These are phyloP conservation scores for Encarsia formosa DNA, from an alignment of 2,888 invertebrate species.

Conservation along the genomic window DNA sequence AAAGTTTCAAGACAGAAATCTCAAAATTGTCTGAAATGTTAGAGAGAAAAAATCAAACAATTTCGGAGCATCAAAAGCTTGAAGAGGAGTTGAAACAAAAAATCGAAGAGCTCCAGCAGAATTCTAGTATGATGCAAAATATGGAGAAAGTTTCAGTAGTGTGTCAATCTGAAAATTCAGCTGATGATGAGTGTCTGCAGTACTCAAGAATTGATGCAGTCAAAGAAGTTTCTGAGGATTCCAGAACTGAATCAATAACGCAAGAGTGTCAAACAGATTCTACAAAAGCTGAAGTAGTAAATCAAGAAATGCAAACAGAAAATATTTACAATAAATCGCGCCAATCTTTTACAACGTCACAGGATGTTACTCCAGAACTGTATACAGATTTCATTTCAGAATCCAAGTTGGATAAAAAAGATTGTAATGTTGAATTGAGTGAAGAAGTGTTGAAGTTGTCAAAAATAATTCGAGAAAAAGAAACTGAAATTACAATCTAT, in stretches of 20 bases:
- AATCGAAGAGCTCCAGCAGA: slow-evolving; percentile 5
- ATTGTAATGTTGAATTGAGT: not conserved
- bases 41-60: slow-evolving; percentile 6
- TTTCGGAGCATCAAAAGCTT: slow-evolving; percentile 2
- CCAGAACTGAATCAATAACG: too few relatives aligned
- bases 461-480: slow-evolving; percentile 7
- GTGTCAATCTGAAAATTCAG: not conserved
- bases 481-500: slow-evolving; percentile 11
- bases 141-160: not conserved
- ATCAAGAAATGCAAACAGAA: not conserved
- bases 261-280: not conserved
- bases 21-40: slow-evolving; percentile 9
- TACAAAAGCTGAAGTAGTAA: not conserved
- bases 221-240: too few relatives aligned
- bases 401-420: too few relatives aligned
- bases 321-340: not conserved
- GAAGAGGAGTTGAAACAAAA: slow-evolving; percentile 4
- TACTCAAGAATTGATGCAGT: not conserved
- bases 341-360: too few relatives aligned
- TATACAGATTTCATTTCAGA: too few relatives aligned
- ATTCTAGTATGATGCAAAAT: not conserved
- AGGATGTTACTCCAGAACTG: too few relatives aligned
- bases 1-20: slow-evolving; percentile 3
- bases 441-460: slow-evolving; percentile 10
- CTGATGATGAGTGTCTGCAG: not conserved